Evolutionary conservation across 2,113 vertebrate species (phyloP).

Genomic region (Megaptera novaeangliae): DNA sequence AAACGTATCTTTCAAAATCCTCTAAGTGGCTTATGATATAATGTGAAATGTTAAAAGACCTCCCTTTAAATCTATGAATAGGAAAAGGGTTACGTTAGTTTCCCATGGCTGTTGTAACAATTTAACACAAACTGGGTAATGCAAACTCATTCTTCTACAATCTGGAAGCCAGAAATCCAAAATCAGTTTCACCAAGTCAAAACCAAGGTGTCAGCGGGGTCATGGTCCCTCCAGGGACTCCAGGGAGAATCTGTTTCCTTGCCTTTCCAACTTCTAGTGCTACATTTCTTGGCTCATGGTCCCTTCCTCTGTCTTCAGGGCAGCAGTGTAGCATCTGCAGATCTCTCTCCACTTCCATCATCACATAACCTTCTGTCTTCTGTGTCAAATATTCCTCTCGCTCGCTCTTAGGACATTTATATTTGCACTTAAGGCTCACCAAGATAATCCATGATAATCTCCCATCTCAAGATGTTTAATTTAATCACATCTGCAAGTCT

Average conservation of each 20-base stretch:
- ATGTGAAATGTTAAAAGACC: neutral
- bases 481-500: neutral
- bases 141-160: neutral
- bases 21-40: neutral
- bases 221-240: neutral
- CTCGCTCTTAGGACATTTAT: neutral
- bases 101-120: neutral
- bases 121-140: neutral
- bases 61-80: neutral
- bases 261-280: neutral
- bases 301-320: neutral
- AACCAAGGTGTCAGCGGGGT: accelerated
- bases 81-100: neutral
- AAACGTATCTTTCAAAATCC: neutral
- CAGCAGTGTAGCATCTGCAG: neutral
- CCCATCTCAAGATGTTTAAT: neutral
- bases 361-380: neutral
- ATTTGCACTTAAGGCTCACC: neutral
- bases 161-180: neutral
- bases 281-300: neutral
- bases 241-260: too few species aligned
- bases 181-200: neutral
- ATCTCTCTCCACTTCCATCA: neutral
- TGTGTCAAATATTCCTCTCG: neutral
- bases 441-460: neutral